Base-by-base conservation (phyloP, 2,113 vertebrate species). In the Dicentrarchus labrax region DNA sequence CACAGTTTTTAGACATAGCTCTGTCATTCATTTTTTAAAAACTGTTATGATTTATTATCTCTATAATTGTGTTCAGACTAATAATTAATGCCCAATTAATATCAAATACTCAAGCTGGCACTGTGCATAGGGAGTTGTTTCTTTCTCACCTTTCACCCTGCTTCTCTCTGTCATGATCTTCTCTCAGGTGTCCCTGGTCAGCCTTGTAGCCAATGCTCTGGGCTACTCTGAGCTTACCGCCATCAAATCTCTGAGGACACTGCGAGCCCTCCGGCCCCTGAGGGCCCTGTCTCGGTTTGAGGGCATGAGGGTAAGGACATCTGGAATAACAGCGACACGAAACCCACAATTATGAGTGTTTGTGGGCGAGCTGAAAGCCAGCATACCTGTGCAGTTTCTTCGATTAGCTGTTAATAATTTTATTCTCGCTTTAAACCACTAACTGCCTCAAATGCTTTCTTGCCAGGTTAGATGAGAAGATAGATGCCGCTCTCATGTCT, bases 201-300 rank as follows among this genome's bases (percentile, higher is more conserved):
- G 98, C 94, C 96, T 99, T 77, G 93, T 98, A 84, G 98, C 98
- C 3, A 99, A 97, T 88, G 96, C 97, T 53, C 94, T 99, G 94
- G 98, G 97, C 21, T 98, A 98, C 91, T 99, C 98, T 8, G 98
- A 99, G 93, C 96, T 99, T 72, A 97, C 90, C 48, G 97, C 98
- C 41, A 99, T 99, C 94, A 99, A 99, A 64, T 99, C 98, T 61
- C 96, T 99, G 92, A 95, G 98, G 89, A 99, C 98, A 47, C 94
- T 99, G 80, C 96, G 98, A 92, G 98, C 98, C 89, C 96, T 99
- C 80, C 96, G 98, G 90, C 98, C 98, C 47, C 88, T 99, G 79
- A 96, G 98, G 95, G 98, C 98, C 66, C 94, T 99, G 90, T 99
- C 98, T 88, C 96, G 98, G 57, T 99, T 99, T 93, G 98, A 99